These are phyloP conservation scores for Mycteria americana DNA, from an alignment of 2,797 vertebrate genomes.

Conservation along the genomic window DNA sequence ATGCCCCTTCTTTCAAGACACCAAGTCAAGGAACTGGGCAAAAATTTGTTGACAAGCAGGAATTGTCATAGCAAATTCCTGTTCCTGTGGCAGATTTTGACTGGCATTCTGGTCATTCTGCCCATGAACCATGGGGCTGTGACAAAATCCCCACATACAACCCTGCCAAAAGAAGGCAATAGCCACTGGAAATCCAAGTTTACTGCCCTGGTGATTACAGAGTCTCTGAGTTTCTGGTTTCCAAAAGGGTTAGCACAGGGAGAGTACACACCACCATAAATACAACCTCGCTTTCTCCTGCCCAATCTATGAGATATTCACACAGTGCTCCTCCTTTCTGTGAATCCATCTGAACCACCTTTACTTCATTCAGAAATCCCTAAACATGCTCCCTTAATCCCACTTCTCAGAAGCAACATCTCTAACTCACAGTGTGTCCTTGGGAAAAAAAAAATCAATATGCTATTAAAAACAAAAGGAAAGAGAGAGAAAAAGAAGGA, in stretches of 20 bases:
- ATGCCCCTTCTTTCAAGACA: neutral
- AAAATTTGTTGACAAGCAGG: conserved; percentile 21
- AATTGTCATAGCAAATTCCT: conserved; percentile 26
- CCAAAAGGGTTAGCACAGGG: neutral
- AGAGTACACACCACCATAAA: neutral
- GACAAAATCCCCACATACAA: conserved; percentile 23
- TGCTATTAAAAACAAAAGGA: conserved; percentile 25
- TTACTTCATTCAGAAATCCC: neutral
- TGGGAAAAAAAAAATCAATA: neutral
- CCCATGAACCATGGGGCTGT: neutral
- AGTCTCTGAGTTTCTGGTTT: conserved; percentile 46
- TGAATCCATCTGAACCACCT: neutral
- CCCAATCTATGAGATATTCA: neutral
- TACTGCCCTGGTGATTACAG: neutral
- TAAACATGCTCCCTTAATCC: neutral
- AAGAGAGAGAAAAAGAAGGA: neutral
- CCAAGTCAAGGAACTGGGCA: conserved; percentile 19
- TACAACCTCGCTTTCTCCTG: neutral
- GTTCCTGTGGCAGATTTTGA: neutral
- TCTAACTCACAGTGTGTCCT: neutral
- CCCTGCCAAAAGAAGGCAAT: conserved; percentile 51
- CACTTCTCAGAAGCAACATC: neutral
- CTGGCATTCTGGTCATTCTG: neutral
- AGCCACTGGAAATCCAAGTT: conserved; percentile 38
- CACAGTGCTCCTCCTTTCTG: neutral